These are phyloP conservation scores for Leptopterna dolabrata DNA, from an alignment of 2,888 invertebrate genomes.

Conservation along the genomic window DNA sequence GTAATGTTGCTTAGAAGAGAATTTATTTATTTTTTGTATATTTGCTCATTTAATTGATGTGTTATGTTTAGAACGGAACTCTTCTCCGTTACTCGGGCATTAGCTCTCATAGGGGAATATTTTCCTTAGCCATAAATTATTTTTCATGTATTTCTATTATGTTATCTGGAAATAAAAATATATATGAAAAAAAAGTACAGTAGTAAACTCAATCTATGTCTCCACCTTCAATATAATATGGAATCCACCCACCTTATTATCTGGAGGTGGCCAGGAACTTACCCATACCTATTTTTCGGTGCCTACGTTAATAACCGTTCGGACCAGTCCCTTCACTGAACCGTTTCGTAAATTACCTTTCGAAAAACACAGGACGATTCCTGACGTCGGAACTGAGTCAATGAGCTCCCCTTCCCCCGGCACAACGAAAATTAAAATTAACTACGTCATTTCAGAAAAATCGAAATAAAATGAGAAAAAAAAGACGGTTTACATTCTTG, in stretches of 20 bases:
- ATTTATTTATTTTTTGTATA: too few species aligned
- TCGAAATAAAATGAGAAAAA: not conserved
- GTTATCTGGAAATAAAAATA: too few species aligned
- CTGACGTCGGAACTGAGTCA: not conserved
- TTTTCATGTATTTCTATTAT: too few species aligned
- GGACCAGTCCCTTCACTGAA: not conserved
- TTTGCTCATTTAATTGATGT: too few species aligned
- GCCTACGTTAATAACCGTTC: not conserved
- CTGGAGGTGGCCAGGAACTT: not conserved
- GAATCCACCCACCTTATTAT: not conserved
- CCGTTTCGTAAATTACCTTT: not conserved
- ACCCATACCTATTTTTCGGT: not conserved
- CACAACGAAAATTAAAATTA: not conserved
- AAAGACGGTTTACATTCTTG: not conserved
- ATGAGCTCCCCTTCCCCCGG: not conserved
- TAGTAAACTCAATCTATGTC: too few species aligned
- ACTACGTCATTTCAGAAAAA: not conserved
- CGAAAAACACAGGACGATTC: not conserved
- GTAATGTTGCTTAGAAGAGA: too few species aligned
- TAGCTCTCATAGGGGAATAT: too few species aligned
- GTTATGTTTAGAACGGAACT: too few species aligned
- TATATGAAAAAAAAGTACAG: too few species aligned
- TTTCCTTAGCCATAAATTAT: too few species aligned
- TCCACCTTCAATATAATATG: not conserved
- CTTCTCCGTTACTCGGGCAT: too few species aligned